These are phyloP conservation scores for Cyphomyrus discorhynchus DNA, from an alignment of 2,113 vertebrate species.

Conservation along the genomic window DNA sequence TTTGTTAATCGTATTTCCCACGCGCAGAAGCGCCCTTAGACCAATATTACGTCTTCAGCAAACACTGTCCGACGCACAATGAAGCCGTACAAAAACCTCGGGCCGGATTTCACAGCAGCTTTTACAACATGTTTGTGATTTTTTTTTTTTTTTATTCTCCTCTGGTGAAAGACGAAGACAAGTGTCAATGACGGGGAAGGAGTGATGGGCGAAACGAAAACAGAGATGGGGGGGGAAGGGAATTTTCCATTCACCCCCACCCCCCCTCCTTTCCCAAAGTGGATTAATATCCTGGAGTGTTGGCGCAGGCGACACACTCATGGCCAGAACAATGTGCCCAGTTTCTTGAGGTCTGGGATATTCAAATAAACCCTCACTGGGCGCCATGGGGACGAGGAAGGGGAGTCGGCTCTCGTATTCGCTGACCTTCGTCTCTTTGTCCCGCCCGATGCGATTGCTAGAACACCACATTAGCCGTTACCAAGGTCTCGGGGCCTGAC, in stretches of 20 bases:
- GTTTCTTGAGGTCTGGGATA: conserved; percentile 88
- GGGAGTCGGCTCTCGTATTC: conserved; percentile 91
- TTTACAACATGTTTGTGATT: conserved; percentile 41
- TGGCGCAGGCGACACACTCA: conserved; percentile 58
- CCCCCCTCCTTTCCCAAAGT: conserved; percentile 60
- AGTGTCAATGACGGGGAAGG: conserved; percentile 47
- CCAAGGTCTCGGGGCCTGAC: conserved; percentile 67
- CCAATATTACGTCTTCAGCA: conserved; percentile 40
- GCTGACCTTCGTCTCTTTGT: conserved; percentile 71
- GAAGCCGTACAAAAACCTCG: neutral
- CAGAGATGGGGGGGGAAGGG: conserved; percentile 52
- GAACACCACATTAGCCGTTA: conserved; percentile 70
- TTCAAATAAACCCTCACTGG: conserved; percentile 93
- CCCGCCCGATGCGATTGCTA: conserved; percentile 63
- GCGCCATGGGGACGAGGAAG: conserved; percentile 95
- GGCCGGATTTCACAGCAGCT: neutral
- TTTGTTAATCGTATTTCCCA: conserved; percentile 22
- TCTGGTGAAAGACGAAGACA: conserved; percentile 48
- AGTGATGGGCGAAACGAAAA: conserved; percentile 47
- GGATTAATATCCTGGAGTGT: conserved; percentile 72
- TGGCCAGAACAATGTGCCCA: conserved; percentile 58
- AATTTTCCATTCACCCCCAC: conserved; percentile 64
- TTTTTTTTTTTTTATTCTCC: conserved; percentile 50
- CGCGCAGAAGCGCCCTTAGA: conserved; percentile 33
- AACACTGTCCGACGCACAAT: conserved; percentile 18